Evolutionary conservation across 53 echinoderm and acorn worm species (phyloP), one percentile per base, ranked within the genome.

Genomic region (Apostichopus leukothele): DNA sequence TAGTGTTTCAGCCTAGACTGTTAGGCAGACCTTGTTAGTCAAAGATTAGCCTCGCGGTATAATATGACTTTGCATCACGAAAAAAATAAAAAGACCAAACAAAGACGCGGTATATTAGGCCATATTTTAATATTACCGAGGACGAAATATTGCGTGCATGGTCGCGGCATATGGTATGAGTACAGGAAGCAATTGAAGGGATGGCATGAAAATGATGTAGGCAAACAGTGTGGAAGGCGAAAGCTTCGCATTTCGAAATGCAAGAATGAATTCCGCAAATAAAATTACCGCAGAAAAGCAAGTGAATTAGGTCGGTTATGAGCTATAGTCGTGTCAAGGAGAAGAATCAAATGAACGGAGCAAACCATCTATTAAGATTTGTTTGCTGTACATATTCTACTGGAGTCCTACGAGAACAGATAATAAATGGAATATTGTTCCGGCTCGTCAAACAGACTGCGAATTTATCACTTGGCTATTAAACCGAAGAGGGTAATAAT

Each of bases 291-390:
- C 16, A 81, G 57, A 18, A 81, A 59, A 55, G 81, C 81, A 81
- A 81, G 81, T 81, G 81, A 81, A 81, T 81, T 81, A 81, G 81
- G 81, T 81, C 81, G 81, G 71, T 81, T 81, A 55, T 81, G 81
- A 81, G 81, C 55, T 52, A 79, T 11, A 16, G 50, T 55, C 51
- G 81, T 81, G 81, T 81, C 12, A 54, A 55, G 25, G 23, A 54
- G 19, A 81, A 81, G 81, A 18, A 71, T n/a, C 18, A 39, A 39
- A 39, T 39, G 39, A 39, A 39, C 18, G n/a, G 71, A 19, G 71
- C 71, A 63, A 79, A 16, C 55, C 59, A 59, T 54, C 81, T 81
- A 81, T 59, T 81, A 81, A 81, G 26, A 57, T 71, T 81, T 81
- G 81, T 81, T 81, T 81, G 81, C 81, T 9, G 59, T 55, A 81